Base-by-base conservation (phyloP, 2,888 invertebrate species). In the Tridacna crocea region DNA sequence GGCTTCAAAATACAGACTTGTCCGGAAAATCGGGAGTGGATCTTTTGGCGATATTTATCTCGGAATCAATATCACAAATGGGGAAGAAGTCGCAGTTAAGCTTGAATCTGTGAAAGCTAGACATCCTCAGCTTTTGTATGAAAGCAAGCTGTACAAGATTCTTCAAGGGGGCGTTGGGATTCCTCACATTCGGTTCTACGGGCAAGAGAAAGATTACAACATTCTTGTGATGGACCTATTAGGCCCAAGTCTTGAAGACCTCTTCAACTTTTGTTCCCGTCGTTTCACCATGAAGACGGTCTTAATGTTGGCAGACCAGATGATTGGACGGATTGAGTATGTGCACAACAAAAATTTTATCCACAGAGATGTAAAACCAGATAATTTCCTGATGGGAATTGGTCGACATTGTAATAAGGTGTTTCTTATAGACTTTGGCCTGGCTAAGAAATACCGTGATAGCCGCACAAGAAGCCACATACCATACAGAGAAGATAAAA, bases 201-300 rank as follows among this genome's bases (percentile, higher is more conserved):
- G 93, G 19, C 99, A 99, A 95, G 99, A 99, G 95, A 97, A 97
- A 92, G 99, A 99, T 91, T 99, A 98, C 96, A 99, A 99, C 95
- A 98, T 99, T 88, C 96, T 99, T 92, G 99, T 99, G 89, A 99
- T 99, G 99, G 99, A 99, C 95, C 96, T 99, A 76, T 96, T 99
- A 88, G 99, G 92, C 26, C 92, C 92, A 72, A 92, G 92, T 88
- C 87, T 92, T 26, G 92, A 92, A 83, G 92, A 92, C 95, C 96
- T 99, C 75, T 99, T 99, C 96, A 99, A 99, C 95, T 99, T 99
- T 95, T 99, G 99, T 95, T 97, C 98, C 85, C 97, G 99, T 88
- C 97, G 99, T 94, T 99, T 99, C 96, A 99, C 99, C 91, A 98
- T 99, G 96, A 99, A 99, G 96, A 99, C 99, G 88, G 99, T 99